A percentile compares a stretch with the other conserved stretches of the same genome.
Evolutionary conservation across 2,797 vertebrate genomes (phyloP).

Genomic region (Chromis chromis): DNA sequence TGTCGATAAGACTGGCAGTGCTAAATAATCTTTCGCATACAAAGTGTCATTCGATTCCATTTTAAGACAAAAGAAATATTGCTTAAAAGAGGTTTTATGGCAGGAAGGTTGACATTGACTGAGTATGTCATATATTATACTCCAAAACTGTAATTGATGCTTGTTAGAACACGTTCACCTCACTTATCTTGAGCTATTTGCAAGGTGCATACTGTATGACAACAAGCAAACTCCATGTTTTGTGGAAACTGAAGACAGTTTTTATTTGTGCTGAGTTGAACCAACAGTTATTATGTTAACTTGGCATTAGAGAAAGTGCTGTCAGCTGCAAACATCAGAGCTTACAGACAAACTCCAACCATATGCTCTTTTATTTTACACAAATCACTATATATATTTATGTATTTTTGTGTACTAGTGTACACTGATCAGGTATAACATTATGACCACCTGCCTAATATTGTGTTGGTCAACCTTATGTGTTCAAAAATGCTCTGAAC

Average conservation of each 20-base stretch:
- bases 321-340: background rate
- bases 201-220: background rate
- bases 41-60: background rate
- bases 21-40: background rate
- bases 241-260: background rate
- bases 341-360: background rate
- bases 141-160: background rate
- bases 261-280: background rate
- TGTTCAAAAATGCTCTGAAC: too few relatives aligned
- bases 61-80: background rate
- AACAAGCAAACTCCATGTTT: background rate
- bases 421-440: too few relatives aligned
- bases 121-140: background rate
- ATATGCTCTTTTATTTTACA: background rate
- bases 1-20: background rate
- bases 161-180: background rate
- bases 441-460: too few relatives aligned
- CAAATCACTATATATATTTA: background rate
- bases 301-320: background rate
- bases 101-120: background rate
- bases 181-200: background rate
- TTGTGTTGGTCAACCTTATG: too few relatives aligned
- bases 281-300: background rate
- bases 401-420: background rate
- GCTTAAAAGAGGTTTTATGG: background rate